These are phyloP conservation scores for Hydrozoanthus tunicans DNA, from an alignment of 64 coral and sea anemone genomes.

Conservation along the genomic window DNA sequence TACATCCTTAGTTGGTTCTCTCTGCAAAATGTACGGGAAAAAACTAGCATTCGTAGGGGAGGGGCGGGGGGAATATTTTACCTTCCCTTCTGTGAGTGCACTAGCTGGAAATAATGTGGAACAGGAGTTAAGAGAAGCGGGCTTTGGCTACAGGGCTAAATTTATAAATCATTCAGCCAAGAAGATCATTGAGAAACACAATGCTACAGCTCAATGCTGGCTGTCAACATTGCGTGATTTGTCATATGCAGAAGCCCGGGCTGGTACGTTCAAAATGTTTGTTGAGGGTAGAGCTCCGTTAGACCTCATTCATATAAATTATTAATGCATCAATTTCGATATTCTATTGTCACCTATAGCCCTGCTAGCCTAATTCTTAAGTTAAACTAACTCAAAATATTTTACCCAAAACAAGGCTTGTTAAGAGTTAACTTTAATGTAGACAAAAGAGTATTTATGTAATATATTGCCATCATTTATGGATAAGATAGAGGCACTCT, in stretches of 20 bases:
- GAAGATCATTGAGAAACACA: slow-evolving; percentile 55
- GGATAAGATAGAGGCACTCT: too few relatives aligned
- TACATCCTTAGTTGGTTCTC: slow-evolving; percentile 71
- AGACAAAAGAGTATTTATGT: too few relatives aligned
- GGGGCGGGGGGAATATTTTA: slow-evolving; percentile 61
- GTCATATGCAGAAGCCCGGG: slow-evolving; percentile 76
- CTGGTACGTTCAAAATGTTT: slow-evolving; percentile 49
- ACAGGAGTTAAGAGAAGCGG: slow-evolving; percentile 60
- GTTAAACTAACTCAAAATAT: too few relatives aligned
- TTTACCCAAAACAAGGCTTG: too few relatives aligned
- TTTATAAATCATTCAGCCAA: slow-evolving; percentile 79
- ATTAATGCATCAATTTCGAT: too few relatives aligned
- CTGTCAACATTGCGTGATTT: slow-evolving; percentile 66
- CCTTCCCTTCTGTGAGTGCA: slow-evolving; percentile 71
- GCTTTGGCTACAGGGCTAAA: slow-evolving; percentile 97
- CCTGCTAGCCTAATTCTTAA: too few relatives aligned
- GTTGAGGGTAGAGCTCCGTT: neutral
- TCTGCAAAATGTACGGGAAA: slow-evolving; percentile 83
- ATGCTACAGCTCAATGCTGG: slow-evolving; percentile 54
- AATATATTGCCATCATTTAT: too few relatives aligned
- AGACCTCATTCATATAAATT: too few relatives aligned
- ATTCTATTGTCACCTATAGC: too few relatives aligned
- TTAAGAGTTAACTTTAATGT: too few relatives aligned
- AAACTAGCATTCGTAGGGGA: slow-evolving; percentile 57
- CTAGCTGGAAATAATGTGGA: slow-evolving; percentile 71